Percentiles rank a stretch among this genome's conserved stretches.
Conservation (phyloP, 2,113 vertebrate genomes). For the Delphinapterus leucas region DNA sequence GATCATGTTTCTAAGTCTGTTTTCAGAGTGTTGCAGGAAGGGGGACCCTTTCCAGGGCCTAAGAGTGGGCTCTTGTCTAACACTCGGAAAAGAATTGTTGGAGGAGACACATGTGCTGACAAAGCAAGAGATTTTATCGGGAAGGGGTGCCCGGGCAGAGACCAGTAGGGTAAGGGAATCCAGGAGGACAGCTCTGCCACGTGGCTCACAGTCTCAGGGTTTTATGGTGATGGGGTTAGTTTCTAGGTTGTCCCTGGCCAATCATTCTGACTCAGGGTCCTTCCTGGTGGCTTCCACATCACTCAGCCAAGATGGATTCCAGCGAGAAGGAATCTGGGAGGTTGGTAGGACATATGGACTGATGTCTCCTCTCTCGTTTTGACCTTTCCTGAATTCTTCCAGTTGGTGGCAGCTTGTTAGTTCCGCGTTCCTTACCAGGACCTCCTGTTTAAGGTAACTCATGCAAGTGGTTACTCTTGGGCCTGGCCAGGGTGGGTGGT, state of each 20-base stretch:
- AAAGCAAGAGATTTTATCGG: neutral
- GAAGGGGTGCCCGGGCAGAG: neutral
- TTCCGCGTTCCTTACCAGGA: neutral
- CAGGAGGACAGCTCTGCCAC: neutral
- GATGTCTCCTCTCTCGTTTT: neutral
- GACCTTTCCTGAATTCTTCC: neutral
- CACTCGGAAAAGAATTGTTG: neutral
- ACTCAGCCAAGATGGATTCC: neutral
- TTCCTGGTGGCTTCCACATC: neutral
- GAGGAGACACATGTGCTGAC: neutral
- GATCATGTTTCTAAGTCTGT: neutral
- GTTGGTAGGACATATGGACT: neutral
- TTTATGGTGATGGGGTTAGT: neutral
- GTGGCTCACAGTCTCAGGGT: neutral
- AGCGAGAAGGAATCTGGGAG: neutral
- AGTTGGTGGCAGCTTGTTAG: neutral
- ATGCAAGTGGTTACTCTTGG: neutral
- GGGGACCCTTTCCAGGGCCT: neutral
- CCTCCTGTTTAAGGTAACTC: neutral
- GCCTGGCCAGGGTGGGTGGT: neutral
- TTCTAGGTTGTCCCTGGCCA: neutral
- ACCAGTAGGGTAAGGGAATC: neutral
- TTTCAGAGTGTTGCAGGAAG: neutral
- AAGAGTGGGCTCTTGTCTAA: neutral
- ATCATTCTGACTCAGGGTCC: neutral